These are phyloP conservation scores for Thaumatotibia leucotreta DNA, from an alignment of 1,140 invertebrate species.

Conservation along the genomic window DNA sequence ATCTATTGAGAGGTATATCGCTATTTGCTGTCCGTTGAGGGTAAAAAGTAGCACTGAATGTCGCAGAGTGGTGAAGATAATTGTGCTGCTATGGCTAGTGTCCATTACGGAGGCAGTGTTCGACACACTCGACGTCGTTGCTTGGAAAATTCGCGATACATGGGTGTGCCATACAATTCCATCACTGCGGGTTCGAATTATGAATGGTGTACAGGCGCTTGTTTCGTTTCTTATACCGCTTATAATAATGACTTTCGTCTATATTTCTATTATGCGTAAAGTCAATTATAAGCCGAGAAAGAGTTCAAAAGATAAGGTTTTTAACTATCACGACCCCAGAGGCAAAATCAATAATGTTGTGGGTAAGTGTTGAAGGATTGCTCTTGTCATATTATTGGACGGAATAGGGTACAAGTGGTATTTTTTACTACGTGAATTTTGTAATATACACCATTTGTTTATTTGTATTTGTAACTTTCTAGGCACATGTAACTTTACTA, in stretches of 20 bases:
- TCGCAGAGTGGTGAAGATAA: conserved; percentile 2
- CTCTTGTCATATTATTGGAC: no score
- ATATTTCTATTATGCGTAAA: not conserved
- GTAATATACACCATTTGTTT: no score
- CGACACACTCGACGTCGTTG: not conserved
- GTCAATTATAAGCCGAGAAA: not conserved
- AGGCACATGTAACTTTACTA: no score
- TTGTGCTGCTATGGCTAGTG: not conserved
- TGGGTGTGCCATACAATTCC: not conserved
- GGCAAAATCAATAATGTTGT: conserved; percentile 2
- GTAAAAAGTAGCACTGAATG: not conserved
- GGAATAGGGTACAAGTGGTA: no score
- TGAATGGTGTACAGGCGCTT: not conserved
- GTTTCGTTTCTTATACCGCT: conserved; percentile 1
- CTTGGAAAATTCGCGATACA: not conserved
- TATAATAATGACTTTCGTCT: not conserved
- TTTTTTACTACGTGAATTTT: no score
- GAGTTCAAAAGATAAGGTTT: not conserved
- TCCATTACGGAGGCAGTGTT: not conserved
- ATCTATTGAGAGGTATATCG: conserved; percentile 9
- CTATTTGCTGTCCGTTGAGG: not conserved
- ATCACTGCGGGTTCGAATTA: not conserved
- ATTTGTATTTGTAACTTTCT: no score
- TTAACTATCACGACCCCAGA: not conserved
- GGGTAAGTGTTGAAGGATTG: not conserved